Evolutionary conservation across 2,113 vertebrate genomes (phyloP), one percentile per base, ranked within the genome.

Genomic region (Hippocampus comes): DNA sequence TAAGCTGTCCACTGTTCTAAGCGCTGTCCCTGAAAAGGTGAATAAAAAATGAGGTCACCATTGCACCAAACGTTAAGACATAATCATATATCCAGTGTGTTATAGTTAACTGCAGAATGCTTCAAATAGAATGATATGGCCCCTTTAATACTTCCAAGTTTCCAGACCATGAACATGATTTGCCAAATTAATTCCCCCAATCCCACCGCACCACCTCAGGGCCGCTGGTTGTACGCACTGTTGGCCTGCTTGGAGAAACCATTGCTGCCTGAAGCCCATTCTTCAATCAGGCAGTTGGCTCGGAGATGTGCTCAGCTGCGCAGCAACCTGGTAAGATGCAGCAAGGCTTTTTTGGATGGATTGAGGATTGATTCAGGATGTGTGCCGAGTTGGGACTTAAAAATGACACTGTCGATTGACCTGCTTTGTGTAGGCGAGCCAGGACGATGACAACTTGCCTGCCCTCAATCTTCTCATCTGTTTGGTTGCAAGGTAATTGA

Each of bases 221-320:
- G 97, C 63, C 87, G 94, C 73, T 99, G 97, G 97, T 76, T 99
- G 66, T 99, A 94, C 82, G 95, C 95, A 18, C 74, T 99, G 76
- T 63, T 99, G 80, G 96, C 94, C 67, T 97, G 96, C 75, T 90
- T 99, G 83, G 97, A 99, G 89, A 99, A 99, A 70, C 97, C 97
- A 65, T 87, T 99, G 65, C 84, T 99, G 56, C 97, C 97, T 70
- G 97, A 99, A 88, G 95, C 95, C 55, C 97, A 99, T 86, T 98
- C 97, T 23, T 94, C 94, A 76, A 97, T 99, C 88, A 91, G 97
- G 82, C 96, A 99, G 81, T 91, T 99, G 79, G 96, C 97, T 18
- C 94, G 97, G 83, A 91, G 94, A 72, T 97, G 96, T 77, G 94
- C 96, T 25, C 92, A 94, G 91, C 94, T 98, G 34, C 94, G 97